Evolutionary conservation across 2,888 invertebrate genomes (phyloP).

Genomic region (Phlogophora meticulosa): DNA sequence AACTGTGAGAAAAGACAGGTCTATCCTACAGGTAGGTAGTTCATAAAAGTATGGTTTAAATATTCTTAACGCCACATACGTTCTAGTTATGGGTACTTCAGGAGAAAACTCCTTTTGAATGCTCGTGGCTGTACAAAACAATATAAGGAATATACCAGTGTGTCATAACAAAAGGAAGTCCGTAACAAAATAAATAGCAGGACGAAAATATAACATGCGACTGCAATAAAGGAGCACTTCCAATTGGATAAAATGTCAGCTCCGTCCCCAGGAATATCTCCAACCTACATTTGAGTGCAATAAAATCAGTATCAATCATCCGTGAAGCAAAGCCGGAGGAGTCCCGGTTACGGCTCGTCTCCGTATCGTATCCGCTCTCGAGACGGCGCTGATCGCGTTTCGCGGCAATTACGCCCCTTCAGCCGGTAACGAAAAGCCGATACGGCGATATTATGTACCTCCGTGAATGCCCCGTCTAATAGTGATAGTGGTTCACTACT

Average conservation of each 20-base stretch:
- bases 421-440: constrained; percentile 62
- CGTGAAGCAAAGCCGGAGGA: constrained; percentile 29
- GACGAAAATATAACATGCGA: too few species aligned
- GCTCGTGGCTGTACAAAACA: too few species aligned
- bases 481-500: constrained; percentile 18
- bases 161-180: constrained; percentile 1
- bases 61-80: too few species aligned
- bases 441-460: constrained; percentile 54
- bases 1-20: too few species aligned
- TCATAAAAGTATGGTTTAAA: too few species aligned
- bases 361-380: constrained; percentile 47
- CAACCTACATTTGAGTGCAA: constrained; percentile 17
- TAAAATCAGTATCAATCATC: constrained; percentile 48
- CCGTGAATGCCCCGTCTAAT: constrained; percentile 21
- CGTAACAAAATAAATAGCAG: neutral
- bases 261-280: neutral
- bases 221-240: neutral
- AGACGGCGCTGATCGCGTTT: constrained; percentile 69
- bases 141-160: too few species aligned
- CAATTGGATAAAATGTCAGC: neutral
- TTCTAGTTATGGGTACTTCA: too few species aligned
- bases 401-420: constrained; percentile 74
- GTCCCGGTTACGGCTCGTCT: constrained; percentile 41
- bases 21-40: too few species aligned
- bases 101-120: too few species aligned